Conservation (phyloP, 2,797 vertebrate species). For the Gallirallus australis region DNA sequence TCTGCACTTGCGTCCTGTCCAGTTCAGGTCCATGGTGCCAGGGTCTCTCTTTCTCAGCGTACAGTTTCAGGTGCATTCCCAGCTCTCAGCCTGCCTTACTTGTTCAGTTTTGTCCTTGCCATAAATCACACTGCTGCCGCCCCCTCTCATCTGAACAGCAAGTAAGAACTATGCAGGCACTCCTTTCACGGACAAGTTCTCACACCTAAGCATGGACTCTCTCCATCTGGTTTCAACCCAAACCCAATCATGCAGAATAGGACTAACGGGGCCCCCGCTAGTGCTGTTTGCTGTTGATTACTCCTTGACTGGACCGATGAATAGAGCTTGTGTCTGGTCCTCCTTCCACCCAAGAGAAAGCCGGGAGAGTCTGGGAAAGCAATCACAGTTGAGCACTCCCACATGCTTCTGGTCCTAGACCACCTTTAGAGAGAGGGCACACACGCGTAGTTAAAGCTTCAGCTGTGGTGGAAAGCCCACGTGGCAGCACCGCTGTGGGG, state of each 20-base stretch:
- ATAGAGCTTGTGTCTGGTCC: slow-evolving; percentile 5
- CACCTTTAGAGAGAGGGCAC: background rate
- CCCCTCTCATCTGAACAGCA: background rate
- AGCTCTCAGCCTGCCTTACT: background rate
- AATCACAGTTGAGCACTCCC: background rate
- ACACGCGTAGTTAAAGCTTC: background rate
- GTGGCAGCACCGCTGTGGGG: background rate
- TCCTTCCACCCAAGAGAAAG: background rate
- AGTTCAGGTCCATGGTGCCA: background rate
- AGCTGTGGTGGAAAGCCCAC: background rate
- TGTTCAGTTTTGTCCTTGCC: background rate
- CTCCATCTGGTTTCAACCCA: slow-evolving; percentile 38
- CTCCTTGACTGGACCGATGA: background rate
- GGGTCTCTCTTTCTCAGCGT: background rate
- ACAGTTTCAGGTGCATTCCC: background rate
- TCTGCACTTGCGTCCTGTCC: background rate
- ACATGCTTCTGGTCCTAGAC: background rate
- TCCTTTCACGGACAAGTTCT: background rate
- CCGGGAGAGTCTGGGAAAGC: background rate
- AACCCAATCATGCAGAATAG: background rate
- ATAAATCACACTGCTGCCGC: background rate
- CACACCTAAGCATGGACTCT: background rate
- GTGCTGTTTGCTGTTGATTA: background rate
- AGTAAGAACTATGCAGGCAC: background rate
- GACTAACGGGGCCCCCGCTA: background rate